These are phyloP conservation scores for Lophochroa leadbeateri DNA, from an alignment of 2,113 vertebrate species.

Conservation along the genomic window DNA sequence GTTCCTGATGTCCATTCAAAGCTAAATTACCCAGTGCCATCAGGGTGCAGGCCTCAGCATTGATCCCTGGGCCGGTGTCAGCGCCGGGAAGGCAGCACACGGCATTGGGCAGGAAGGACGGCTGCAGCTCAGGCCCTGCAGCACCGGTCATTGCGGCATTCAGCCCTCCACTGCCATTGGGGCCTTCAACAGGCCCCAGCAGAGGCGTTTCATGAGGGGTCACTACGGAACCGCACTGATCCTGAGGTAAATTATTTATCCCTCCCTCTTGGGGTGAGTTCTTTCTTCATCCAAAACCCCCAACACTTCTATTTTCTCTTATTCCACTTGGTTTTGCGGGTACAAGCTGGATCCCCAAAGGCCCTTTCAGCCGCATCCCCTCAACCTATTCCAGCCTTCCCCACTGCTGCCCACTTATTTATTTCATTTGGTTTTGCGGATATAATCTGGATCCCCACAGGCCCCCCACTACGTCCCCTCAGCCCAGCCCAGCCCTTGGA, in stretches of 20 bases:
- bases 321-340: neutral
- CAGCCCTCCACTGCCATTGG: neutral
- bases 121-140: neutral
- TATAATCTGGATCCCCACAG: neutral
- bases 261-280: neutral
- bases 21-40: neutral
- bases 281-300: neutral
- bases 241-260: neutral
- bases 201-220: neutral
- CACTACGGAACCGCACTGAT: neutral
- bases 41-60: neutral
- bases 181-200: neutral
- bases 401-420: neutral
- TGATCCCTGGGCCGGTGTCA: neutral
- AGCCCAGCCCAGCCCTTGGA: neutral
- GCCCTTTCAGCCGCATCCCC: neutral
- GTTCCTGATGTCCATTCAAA: neutral
- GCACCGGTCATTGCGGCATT: neutral
- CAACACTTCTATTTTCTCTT: neutral
- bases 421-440: neutral
- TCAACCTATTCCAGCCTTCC: neutral
- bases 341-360: neutral
- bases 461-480: neutral
- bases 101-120: neutral
- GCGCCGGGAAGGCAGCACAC: neutral